Evolutionary conservation across 2,888 invertebrate genomes (phyloP).

Genomic region (Acleris literana): DNA sequence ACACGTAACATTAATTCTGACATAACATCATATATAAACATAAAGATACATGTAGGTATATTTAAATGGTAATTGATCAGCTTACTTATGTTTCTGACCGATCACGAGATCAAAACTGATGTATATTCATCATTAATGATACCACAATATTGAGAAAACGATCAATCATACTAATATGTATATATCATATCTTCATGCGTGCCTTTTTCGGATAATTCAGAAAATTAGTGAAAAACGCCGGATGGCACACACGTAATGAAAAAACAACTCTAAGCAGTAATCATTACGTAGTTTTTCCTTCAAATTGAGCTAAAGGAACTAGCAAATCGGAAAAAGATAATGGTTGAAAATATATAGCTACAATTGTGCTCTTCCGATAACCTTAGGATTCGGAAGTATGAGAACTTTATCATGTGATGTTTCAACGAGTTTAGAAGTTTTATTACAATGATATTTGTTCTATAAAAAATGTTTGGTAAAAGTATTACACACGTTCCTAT

Average conservation of each 20-base stretch:
- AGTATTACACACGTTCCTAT: no score
- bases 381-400: constrained; percentile 68
- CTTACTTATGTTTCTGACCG: constrained; percentile 2
- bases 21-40: background rate
- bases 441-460: no score
- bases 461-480: no score
- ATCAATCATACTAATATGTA: constrained; percentile 9
- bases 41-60: background rate
- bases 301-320: constrained; percentile 58
- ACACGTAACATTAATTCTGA: background rate
- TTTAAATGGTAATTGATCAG: background rate
- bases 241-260: constrained; percentile 35
- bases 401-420: background rate
- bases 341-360: constrained; percentile 68
- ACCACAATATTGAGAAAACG: constrained; percentile 14
- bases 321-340: constrained; percentile 75
- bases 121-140: constrained; percentile 4
- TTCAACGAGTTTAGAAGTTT: no score
- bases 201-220: constrained; percentile 25
- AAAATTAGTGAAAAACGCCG: constrained; percentile 56
- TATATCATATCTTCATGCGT: constrained; percentile 12
- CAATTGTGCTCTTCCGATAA: constrained; percentile 74
- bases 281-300: constrained; percentile 6
- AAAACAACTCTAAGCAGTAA: constrained; percentile 31
- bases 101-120: background rate